A percentile compares a stretch with the other conserved stretches of the same genome.
Evolutionary conservation across 2,888 invertebrate genomes (phyloP).

Genomic region (Eristalis intricaria): DNA sequence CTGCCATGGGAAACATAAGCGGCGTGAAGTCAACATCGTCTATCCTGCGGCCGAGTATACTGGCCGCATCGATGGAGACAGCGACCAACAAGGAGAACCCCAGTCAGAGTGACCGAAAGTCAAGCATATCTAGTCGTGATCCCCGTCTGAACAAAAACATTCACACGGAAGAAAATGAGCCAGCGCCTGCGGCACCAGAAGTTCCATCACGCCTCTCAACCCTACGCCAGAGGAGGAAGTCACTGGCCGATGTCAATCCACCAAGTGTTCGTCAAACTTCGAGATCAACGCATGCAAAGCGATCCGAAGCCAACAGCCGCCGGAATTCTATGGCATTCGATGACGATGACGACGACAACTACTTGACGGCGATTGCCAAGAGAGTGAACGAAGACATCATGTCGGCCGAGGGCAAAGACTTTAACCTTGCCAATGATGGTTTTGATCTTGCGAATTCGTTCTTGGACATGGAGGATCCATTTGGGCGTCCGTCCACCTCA

Average conservation of each 20-base stretch:
- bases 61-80: constrained; percentile 71
- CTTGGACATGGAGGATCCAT: constrained; percentile 68
- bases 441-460: constrained; percentile 77
- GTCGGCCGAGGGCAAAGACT: constrained; percentile 79
- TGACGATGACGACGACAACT: constrained; percentile 78
- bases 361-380: constrained; percentile 80
- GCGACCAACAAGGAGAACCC: constrained; percentile 52
- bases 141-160: constrained; percentile 80
- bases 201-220: constrained; percentile 50
- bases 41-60: constrained; percentile 77
- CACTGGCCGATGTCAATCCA: constrained; percentile 44
- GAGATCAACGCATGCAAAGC: constrained; percentile 41
- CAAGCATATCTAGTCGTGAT: constrained; percentile 77
- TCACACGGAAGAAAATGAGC: constrained; percentile 75
- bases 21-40: constrained; percentile 64
- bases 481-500: constrained; percentile 78
- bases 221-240: constrained; percentile 51
- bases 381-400: constrained; percentile 80
- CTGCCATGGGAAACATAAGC: constrained; percentile 18
- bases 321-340: constrained; percentile 58
- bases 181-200: constrained; percentile 9
- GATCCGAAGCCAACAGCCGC: constrained; percentile 23
- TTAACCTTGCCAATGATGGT: constrained; percentile 79
- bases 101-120: constrained; percentile 66
- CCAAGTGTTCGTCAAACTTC: constrained; percentile 27